Evolutionary conservation across 1,140 invertebrate species (phyloP).

Genomic region (Cydia fagiglandana): DNA sequence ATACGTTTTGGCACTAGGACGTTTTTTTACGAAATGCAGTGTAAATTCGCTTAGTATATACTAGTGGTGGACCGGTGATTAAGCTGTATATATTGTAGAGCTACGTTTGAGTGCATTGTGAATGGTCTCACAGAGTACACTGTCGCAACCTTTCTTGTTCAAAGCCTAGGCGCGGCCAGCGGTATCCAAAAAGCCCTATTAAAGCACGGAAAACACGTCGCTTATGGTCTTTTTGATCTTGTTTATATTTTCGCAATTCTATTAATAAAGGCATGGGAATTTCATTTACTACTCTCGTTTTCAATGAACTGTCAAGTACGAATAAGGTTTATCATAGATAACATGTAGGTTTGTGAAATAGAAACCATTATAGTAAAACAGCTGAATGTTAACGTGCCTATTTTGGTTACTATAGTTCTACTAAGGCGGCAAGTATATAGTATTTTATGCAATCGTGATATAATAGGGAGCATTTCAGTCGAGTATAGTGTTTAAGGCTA

Average conservation of each 20-base stretch:
- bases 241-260: background rate
- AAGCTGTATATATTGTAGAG: background rate
- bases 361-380: background rate
- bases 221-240: background rate
- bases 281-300: constrained; percentile 16
- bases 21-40: no score
- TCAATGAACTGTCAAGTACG: constrained; percentile 7
- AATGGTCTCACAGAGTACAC: background rate
- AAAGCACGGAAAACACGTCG: background rate
- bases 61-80: no score
- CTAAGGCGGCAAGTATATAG: no score
- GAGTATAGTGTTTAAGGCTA: no score
- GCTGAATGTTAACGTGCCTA: background rate
- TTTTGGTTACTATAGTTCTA: background rate
- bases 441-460: no score
- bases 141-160: constrained; percentile 12
- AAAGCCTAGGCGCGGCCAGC: background rate
- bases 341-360: background rate
- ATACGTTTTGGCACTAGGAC: no score
- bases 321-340: background rate
- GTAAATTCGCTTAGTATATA: no score
- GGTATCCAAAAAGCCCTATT: background rate
- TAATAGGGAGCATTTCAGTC: no score
- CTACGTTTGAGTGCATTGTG: background rate
- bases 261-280: constrained; percentile 6